Evolutionary conservation across 2,113 vertebrate genomes (phyloP), one percentile per base, ranked within the genome.

Genomic region (Ctenodactylus gundi): DNA sequence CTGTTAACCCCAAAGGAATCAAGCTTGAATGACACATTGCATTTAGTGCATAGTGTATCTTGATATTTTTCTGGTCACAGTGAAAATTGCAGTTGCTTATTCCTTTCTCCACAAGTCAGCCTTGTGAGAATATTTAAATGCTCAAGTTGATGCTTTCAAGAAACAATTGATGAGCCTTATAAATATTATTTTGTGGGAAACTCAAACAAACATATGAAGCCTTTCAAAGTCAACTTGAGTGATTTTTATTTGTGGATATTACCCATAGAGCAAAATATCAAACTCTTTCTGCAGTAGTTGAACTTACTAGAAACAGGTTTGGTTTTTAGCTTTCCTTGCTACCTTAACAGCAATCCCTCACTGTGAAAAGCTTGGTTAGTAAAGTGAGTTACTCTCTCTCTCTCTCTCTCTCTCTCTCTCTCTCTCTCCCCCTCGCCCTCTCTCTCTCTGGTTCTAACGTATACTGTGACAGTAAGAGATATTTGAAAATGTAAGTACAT

Each of bases 11-110:
- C 27, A 75, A 70, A 85, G 77, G 64, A 88, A 92, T 51, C 72
- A 68, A 41, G 58, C 21, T 60, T 65, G 89, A 75, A 49, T 49
- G 55, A 68, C 51, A 17, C 8, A 14, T 65, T 31, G 13, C 34
- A 10, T 55, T 72, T 51, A 65, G 36, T 70, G 53, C 25, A 31
- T 20, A 34, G 20, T 53, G 4, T 20, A 65, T 90, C 65, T 73
- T 80, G 29, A 57, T 92, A 65, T 49, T 85, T 94, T 83, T 83
- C 85, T 90, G 64, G 85, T 93, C 46, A 84, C 81, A 87, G n/a
- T 58, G 68, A 73, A 49, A 20, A 80, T 82, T 29, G 3, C 29
- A 41, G 21, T 10, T 7, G 44, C n/a, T 21, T 67, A 4, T 76
- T 65, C 36, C n/a, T 73, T 86, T 73, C 10, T 73, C 53, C 60